phyloP scores from a whole-genome alignment of 2,888 invertebrate genomes.

The Napeogenes sylphis region DNA sequence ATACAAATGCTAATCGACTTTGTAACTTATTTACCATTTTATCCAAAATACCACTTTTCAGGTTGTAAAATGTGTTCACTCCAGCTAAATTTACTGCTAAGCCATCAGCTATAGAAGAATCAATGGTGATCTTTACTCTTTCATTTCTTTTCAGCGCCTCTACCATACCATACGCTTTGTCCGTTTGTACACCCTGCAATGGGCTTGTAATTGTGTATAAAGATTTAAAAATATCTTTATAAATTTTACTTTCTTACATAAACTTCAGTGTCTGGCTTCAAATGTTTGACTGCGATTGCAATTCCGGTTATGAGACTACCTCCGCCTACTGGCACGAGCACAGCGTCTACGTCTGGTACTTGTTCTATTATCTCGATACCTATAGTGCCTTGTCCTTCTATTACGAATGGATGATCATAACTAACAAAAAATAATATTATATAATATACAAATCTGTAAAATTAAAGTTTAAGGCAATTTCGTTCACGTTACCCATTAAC shows the following conservation, averaged over 20 bases:
- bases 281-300: constrained; percentile 89
- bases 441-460: background rate
- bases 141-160: constrained; percentile 80
- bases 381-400: constrained; percentile 95
- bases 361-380: constrained; percentile 96
- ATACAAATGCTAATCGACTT: background rate
- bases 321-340: constrained; percentile 94
- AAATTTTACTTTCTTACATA: constrained; percentile 81
- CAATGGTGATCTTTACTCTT: constrained; percentile 80
- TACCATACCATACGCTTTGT: constrained; percentile 62
- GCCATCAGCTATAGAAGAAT: constrained; percentile 89
- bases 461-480: no score
- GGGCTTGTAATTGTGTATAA: background rate
- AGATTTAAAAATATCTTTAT: background rate
- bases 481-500: constrained; percentile 85
- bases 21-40: constrained; percentile 54
- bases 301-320: constrained; percentile 94
- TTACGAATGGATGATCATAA: constrained; percentile 94
- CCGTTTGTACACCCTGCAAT: constrained; percentile 60
- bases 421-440: constrained; percentile 56
- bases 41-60: constrained; percentile 56
- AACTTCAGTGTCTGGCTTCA: constrained; percentile 88
- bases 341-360: constrained; percentile 89
- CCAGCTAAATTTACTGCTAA: constrained; percentile 69
- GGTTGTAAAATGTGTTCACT: constrained; percentile 61